Evolutionary conservation across 1,140 invertebrate genomes (phyloP).

Genomic region (Chymomyza costata): DNA sequence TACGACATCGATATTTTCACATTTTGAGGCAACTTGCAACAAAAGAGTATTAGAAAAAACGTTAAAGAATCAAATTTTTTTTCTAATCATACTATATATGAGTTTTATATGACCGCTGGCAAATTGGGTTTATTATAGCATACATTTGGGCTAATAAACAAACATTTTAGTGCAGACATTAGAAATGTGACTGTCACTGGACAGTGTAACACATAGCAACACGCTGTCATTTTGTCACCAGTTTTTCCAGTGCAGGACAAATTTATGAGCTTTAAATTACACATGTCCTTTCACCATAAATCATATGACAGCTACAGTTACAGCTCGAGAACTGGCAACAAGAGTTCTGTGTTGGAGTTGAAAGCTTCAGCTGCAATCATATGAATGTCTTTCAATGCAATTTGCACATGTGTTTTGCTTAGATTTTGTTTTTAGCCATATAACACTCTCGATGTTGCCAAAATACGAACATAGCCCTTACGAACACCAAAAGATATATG

Average conservation of each 20-base stretch:
- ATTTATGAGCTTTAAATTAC: constrained; percentile 72
- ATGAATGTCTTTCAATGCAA: constrained; percentile 47
- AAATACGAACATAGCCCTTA: background rate
- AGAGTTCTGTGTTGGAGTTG: no score
- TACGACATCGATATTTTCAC: no score
- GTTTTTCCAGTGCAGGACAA: constrained; percentile 34
- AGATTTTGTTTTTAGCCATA: constrained; percentile 2
- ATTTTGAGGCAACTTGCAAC: no score
- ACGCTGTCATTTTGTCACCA: constrained; percentile 22
- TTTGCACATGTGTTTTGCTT: constrained; percentile 60
- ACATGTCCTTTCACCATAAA: constrained; percentile 65
- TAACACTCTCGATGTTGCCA: background rate
- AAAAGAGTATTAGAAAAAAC: no score
- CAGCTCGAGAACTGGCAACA: constrained; percentile 15
- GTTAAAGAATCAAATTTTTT: no score
- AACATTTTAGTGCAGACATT: constrained; percentile 2
- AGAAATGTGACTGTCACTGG: background rate
- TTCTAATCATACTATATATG: no score
- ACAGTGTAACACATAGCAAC: background rate
- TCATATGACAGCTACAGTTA: constrained; percentile 32
- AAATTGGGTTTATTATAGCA: no score
- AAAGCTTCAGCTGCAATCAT: no score
- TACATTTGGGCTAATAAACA: background rate
- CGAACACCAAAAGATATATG: constrained; percentile 23
- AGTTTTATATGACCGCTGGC: no score